Conservation (phyloP, 2,888 invertebrate genomes). For the Aphidoletes aphidimyza region DNA sequence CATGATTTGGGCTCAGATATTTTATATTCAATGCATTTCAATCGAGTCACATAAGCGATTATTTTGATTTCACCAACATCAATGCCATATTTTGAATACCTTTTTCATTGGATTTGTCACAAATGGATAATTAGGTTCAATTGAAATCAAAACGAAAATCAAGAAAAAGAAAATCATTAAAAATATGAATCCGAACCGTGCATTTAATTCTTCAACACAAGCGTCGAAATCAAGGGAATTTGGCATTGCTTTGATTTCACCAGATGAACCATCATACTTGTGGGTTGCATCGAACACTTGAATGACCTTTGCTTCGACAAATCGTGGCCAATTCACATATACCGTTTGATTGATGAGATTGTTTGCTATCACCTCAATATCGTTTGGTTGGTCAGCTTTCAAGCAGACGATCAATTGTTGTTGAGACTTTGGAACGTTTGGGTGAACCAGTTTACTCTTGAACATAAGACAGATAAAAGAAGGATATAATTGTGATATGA, state of each 20-base stretch:
- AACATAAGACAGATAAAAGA: not conserved
- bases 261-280: not conserved
- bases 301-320: conserved; percentile 80
- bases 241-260: not conserved
- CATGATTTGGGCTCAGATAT: not conserved
- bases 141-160: not conserved
- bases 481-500: not conserved
- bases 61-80: conserved; percentile 16
- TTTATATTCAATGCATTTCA: conserved; percentile 4
- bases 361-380: conserved; percentile 69
- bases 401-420: conserved; percentile 68
- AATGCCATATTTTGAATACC: not conserved
- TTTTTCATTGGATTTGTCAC: too few relatives aligned
- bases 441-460: not conserved
- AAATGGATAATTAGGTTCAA: not conserved
- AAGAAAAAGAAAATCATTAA: not conserved
- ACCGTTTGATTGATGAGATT: conserved; percentile 79
- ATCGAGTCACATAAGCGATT: not conserved
- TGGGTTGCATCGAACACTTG: conserved; percentile 59
- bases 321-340: conserved; percentile 92
- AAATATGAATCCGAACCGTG: not conserved
- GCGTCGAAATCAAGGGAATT: not conserved
- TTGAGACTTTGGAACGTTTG: not conserved
- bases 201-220: not conserved
- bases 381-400: conserved; percentile 68